phyloP scores from a whole-genome alignment of 2,113 vertebrate species.

The Cyphomyrus discorhynchus region DNA sequence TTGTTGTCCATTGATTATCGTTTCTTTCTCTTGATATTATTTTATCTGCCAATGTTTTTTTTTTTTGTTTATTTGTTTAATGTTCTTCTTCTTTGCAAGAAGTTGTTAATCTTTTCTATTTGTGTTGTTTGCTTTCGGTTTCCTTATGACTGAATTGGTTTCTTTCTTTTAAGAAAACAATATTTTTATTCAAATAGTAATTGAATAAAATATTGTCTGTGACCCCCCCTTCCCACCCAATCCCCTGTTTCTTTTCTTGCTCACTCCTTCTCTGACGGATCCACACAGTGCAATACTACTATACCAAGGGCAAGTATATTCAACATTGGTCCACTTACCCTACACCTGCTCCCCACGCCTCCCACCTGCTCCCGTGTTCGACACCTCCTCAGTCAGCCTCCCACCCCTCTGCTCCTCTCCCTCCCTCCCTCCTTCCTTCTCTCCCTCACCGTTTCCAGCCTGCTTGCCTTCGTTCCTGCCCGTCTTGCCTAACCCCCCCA shows the following conservation, averaged over 20 bases:
- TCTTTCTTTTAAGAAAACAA: constrained; percentile 79
- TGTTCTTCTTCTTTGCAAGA: constrained; percentile 59
- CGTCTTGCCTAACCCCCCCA: constrained; percentile 54
- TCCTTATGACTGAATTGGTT: constrained; percentile 73
- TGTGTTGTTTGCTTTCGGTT: constrained; percentile 57
- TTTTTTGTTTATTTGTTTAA: constrained; percentile 20
- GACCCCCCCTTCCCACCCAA: constrained; percentile 81
- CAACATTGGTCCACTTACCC: constrained; percentile 93
- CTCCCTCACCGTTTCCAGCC: constrained; percentile 69
- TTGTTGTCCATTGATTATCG: constrained; percentile 27
- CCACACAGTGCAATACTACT: constrained; percentile 88
- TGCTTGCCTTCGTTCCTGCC: constrained; percentile 66
- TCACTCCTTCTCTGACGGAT: constrained; percentile 99
- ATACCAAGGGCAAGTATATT: constrained; percentile 98
- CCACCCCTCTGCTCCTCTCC: constrained; percentile 46
- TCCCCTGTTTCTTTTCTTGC: constrained; percentile 97
- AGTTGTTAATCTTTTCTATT: constrained; percentile 35
- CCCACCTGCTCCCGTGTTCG: constrained; percentile 54
- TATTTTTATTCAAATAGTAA: constrained; percentile 99
- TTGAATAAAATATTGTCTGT: constrained; percentile 99
- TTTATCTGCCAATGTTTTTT: constrained; percentile 25
- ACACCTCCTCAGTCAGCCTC: constrained; percentile 58
- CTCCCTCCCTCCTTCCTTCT: constrained; percentile 55
- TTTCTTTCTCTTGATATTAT: constrained; percentile 40
- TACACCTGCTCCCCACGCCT: constrained; percentile 59